Conservation (phyloP, 2,888 invertebrate genomes). For the Plebejus argus region DNA sequence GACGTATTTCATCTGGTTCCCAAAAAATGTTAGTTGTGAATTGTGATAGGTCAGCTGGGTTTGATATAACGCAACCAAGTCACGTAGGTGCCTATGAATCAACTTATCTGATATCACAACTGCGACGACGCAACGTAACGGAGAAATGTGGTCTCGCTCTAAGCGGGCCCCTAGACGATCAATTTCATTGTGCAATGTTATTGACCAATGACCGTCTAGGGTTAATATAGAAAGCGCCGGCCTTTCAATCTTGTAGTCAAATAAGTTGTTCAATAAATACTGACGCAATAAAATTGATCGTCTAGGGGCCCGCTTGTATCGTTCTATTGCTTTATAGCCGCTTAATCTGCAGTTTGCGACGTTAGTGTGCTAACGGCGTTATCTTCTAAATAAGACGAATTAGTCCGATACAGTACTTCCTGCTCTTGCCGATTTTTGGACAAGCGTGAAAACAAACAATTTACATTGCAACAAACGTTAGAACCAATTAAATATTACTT, state of each 20-base stretch:
- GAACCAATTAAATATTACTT: conserved; percentile 23
- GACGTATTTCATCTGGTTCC: background rate
- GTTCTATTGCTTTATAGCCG: background rate
- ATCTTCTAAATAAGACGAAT: background rate
- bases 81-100: background rate
- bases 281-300: too few relatives aligned
- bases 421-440: conserved; percentile 11
- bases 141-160: too few relatives aligned
- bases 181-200: too few relatives aligned
- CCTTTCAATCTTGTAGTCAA: too few relatives aligned
- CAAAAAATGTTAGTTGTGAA: background rate
- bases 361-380: background rate
- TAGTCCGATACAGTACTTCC: conserved; percentile 26
- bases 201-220: too few relatives aligned
- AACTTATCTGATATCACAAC: too few relatives aligned
- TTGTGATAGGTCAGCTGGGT: background rate
- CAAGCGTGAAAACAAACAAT: conserved; percentile 28
- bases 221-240: too few relatives aligned
- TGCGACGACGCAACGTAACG: too few relatives aligned
- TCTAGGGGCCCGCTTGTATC: too few relatives aligned
- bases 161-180: too few relatives aligned
- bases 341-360: background rate
- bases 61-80: background rate
- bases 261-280: too few relatives aligned
- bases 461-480: conserved; percentile 22